phyloP scores from a whole-genome alignment of 2,888 invertebrate species.

The Sabatieria punctata region DNA sequence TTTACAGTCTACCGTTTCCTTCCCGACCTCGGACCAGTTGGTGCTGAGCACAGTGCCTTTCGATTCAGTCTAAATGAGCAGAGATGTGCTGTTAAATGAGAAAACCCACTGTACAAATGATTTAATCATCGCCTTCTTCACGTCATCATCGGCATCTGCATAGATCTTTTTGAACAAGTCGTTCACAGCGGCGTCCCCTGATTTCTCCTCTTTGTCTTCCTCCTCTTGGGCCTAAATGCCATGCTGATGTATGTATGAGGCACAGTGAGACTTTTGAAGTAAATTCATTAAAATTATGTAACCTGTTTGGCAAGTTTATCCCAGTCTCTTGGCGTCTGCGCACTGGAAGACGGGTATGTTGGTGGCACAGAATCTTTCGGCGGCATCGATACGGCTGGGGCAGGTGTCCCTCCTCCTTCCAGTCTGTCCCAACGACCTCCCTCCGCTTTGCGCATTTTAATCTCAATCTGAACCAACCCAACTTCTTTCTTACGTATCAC shows the following conservation, averaged over 20 bases:
- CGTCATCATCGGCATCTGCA: conserved; percentile 73
- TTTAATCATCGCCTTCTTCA: conserved; percentile 89
- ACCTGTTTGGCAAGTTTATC: conserved; percentile 70
- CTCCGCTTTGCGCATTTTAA: conserved; percentile 60
- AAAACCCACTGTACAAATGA: conserved; percentile 57
- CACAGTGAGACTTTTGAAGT: not conserved
- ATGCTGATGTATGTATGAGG: not conserved
- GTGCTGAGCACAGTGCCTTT: conserved; percentile 94
- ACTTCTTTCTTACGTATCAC: not conserved
- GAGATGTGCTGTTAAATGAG: conserved; percentile 3
- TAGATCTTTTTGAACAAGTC: conserved; percentile 85
- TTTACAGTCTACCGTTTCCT: conserved; percentile 62
- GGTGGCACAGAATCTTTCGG: conserved; percentile 33
- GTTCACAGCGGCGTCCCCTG: conserved; percentile 75
- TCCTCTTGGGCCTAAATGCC: conserved; percentile 24
- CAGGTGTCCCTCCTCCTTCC: conserved; percentile 48
- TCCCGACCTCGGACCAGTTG: conserved; percentile 79
- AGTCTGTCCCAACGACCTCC: conserved; percentile 59
- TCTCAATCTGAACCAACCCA: conserved; percentile 48
- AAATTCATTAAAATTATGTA: conserved; percentile 19
- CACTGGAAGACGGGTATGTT: conserved; percentile 45
- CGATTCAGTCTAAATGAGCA: conserved; percentile 56
- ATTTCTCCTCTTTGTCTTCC: conserved; percentile 49
- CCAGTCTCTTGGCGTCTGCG: conserved; percentile 56
- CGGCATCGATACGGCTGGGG: conserved; percentile 16